A percentile compares a stretch with the other conserved stretches of the same genome.
Evolutionary conservation across 2,113 vertebrate species (phyloP).

Genomic region (Antigone vipio): DNA sequence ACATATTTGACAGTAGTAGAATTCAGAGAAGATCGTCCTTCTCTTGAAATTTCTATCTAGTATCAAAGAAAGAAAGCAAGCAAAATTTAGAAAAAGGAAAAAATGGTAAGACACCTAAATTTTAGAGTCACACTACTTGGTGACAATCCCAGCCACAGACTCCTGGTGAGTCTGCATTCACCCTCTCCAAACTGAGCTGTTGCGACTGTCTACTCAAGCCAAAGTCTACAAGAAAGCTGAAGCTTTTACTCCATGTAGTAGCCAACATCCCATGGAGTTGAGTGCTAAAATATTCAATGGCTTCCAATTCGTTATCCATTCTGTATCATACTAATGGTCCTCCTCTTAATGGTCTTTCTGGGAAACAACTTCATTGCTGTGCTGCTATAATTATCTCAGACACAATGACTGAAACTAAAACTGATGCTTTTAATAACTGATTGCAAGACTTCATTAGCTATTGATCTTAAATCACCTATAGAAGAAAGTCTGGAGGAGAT

Average conservation of each 20-base stretch:
- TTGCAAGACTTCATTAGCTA: neutral
- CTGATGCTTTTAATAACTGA: neutral
- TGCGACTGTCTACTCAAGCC: neutral
- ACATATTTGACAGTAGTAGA: neutral
- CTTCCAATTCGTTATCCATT: neutral
- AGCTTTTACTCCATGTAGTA: neutral
- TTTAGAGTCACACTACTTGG: neutral
- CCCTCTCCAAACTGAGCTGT: neutral
- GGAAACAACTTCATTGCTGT: neutral
- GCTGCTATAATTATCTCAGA: neutral
- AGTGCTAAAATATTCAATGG: neutral
- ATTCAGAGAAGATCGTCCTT: neutral
- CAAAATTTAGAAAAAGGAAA: neutral
- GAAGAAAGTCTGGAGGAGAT: neutral
- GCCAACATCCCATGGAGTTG: neutral
- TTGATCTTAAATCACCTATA: neutral
- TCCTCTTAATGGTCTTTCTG: neutral
- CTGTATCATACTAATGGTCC: neutral
- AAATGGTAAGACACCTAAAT: neutral
- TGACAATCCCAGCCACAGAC: neutral
- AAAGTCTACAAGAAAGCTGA: neutral
- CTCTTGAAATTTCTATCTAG: neutral
- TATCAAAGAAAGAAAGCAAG: neutral
- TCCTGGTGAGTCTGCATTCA: neutral
- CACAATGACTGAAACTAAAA: neutral